Evolutionary conservation across 1,140 invertebrate species (phyloP).

Genomic region (Eueides isabella): DNA sequence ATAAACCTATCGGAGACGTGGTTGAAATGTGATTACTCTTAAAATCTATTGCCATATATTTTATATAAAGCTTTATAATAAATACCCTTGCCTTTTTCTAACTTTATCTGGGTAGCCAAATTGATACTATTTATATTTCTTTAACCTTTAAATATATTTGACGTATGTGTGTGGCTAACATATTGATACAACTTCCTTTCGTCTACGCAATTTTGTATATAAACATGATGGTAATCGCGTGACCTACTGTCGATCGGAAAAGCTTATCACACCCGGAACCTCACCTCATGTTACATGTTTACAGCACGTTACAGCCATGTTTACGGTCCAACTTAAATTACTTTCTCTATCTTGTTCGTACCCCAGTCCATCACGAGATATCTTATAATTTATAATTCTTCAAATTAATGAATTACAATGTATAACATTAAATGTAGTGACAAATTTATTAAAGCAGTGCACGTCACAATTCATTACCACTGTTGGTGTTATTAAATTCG

Average conservation of each 20-base stretch:
- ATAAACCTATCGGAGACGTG: conserved; percentile 24
- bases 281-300: conserved; percentile 47
- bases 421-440: not conserved
- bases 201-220: conserved; percentile 16
- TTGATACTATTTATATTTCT: not conserved
- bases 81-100: too few relatives aligned
- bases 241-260: conserved; percentile 53
- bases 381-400: not conserved
- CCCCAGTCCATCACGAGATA: not conserved
- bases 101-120: not conserved
- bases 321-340: conserved; percentile 45
- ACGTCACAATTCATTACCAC: too few relatives aligned
- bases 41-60: conserved; percentile 10
- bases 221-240: conserved; percentile 45
- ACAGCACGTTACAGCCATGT: conserved; percentile 50
- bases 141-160: not conserved
- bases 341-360: conserved; percentile 34
- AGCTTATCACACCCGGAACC: conserved; percentile 45
- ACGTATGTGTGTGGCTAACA: not conserved
- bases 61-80: not conserved
- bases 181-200: conserved; percentile 16
- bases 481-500: too few relatives aligned
- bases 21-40: conserved; percentile 17
- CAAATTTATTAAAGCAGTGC: too few relatives aligned
- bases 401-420: too few relatives aligned